These are phyloP conservation scores for Nemurella pictetii DNA, from an alignment of 2,888 invertebrate species.

Conservation along the genomic window DNA sequence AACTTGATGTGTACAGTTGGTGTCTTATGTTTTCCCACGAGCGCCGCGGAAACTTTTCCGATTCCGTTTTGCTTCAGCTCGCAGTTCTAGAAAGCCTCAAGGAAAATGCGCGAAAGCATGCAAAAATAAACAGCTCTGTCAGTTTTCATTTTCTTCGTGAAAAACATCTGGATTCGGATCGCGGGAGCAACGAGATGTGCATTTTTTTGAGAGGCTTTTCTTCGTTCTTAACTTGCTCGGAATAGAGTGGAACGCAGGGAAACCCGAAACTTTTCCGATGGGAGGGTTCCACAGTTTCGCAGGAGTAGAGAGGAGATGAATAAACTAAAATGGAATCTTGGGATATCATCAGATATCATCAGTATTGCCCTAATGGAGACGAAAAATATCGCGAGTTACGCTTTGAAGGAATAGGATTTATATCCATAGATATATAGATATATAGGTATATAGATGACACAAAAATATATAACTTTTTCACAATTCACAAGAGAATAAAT, in stretches of 20 bases:
- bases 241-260: neutral
- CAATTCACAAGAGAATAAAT: too few relatives aligned
- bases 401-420: too few relatives aligned
- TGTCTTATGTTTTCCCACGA: neutral
- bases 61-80: neutral
- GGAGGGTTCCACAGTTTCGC: neutral
- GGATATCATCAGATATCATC: too few relatives aligned
- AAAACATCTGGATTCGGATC: neutral
- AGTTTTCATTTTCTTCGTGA: neutral
- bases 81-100: neutral
- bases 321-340: neutral
- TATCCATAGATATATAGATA: too few relatives aligned
- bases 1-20: neutral
- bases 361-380: too few relatives aligned
- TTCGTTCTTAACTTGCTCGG: neutral
- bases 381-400: too few relatives aligned
- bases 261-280: neutral
- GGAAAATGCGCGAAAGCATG: neutral
- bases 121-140: neutral
- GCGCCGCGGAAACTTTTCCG: neutral
- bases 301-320: neutral
- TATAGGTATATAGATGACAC: too few relatives aligned
- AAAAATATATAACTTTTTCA: too few relatives aligned
- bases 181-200: neutral
- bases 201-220: neutral